phyloP scores from a whole-genome alignment of 2,797 vertebrate genomes.

The Leuciscus waleckii region DNA sequence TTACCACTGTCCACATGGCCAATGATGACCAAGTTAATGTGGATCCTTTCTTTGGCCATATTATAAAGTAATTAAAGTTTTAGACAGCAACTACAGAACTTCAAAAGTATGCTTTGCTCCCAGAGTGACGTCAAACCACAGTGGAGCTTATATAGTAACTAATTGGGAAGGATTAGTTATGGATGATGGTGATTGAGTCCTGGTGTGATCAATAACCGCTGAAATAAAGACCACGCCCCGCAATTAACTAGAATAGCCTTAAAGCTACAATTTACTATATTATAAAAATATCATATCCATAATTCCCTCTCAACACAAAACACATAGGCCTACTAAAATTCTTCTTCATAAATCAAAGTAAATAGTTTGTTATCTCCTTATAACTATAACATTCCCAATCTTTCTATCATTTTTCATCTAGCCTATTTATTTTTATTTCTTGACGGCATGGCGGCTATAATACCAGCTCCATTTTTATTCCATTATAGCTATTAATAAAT shows the following conservation, averaged over 20 bases:
- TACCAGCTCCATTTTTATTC: too few species aligned
- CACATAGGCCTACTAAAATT: not conserved
- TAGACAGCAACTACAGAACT: not conserved
- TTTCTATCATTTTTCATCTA: not conserved
- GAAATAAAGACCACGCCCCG: not conserved
- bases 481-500: not conserved
- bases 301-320: not conserved
- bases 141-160: too few species aligned
- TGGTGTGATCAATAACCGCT: constrained; percentile 26
- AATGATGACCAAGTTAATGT: constrained; percentile 82
- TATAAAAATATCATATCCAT: not conserved
- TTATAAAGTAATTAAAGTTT: not conserved
- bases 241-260: not conserved
- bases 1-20: constrained; percentile 87
- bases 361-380: too few species aligned
- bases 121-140: accelerated
- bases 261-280: not conserved
- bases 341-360: not conserved
- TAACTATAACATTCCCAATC: accelerated
- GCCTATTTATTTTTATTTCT: not conserved
- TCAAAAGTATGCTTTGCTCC: not conserved
- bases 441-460: not conserved
- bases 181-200: constrained; percentile 9
- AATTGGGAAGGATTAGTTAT: not conserved
- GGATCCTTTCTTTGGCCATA: constrained; percentile 74